These are phyloP conservation scores for Ginglymostoma cirratum DNA, from an alignment of 2,113 vertebrate genomes.

Conservation along the genomic window DNA sequence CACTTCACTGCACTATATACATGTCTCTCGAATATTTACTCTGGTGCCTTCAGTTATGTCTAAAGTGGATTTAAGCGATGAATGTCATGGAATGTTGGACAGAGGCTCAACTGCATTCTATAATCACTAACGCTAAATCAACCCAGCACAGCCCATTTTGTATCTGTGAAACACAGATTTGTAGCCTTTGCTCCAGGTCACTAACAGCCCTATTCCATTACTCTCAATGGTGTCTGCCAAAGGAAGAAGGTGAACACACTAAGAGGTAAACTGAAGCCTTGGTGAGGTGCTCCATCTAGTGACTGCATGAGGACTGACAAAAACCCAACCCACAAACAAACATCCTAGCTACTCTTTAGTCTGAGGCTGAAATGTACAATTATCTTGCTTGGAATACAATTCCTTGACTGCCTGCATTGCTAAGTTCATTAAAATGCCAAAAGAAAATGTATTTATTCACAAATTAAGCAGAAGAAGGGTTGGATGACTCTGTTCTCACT, in stretches of 20 bases:
- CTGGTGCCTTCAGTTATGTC: not conserved
- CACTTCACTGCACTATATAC: not conserved
- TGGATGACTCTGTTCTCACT: not conserved
- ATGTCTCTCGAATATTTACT: not conserved
- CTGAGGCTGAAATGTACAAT: not conserved
- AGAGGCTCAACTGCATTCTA: not conserved
- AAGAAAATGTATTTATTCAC: not conserved
- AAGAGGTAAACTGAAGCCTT: not conserved
- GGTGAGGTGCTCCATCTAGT: conserved; percentile 29
- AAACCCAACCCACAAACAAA: not conserved
- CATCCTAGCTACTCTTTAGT: not conserved
- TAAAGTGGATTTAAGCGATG: not conserved
- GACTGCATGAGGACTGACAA: not conserved
- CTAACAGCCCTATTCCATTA: not conserved
- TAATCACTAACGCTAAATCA: not conserved
- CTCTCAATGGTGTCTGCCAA: not conserved
- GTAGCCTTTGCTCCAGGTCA: not conserved
- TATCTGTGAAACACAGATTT: not conserved
- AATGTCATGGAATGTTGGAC: not conserved
- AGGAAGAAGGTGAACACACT: not conserved
- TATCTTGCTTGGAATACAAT: not conserved
- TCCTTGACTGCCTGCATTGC: not conserved
- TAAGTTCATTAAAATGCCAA: not conserved
- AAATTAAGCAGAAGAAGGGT: not conserved
- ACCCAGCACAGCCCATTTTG: not conserved